These are phyloP conservation scores for Rhamnusium bicolor DNA, from an alignment of 2,888 invertebrate genomes.

Conservation along the genomic window DNA sequence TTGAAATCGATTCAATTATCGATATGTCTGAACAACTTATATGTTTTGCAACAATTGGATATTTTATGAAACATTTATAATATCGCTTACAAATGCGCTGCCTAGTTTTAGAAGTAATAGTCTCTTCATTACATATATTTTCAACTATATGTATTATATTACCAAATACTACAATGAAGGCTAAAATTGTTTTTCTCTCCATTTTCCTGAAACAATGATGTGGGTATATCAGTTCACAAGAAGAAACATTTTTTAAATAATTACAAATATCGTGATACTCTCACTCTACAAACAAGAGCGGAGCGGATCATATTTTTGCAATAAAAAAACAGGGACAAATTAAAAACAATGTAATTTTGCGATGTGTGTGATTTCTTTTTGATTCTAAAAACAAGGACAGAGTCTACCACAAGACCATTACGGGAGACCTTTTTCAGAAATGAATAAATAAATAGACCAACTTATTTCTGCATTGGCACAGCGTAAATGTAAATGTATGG, in stretches of 20 bases:
- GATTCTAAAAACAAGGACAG: too few species aligned
- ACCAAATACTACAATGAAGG: neutral
- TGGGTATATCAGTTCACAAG: neutral
- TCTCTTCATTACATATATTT: neutral
- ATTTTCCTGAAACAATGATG: neutral
- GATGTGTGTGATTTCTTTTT: too few species aligned
- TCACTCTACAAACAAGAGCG: too few species aligned
- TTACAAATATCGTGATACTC: too few species aligned
- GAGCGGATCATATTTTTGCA: too few species aligned
- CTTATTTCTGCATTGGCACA: too few species aligned
- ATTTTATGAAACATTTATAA: neutral
- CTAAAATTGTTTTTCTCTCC: neutral
- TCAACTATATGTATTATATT: neutral
- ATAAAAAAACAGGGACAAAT: too few species aligned
- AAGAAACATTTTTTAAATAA: neutral
- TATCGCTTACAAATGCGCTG: neutral
- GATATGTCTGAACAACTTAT: neutral
- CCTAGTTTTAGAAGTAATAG: neutral
- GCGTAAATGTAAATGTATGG: too few species aligned
- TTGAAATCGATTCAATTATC: neutral
- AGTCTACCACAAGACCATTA: too few species aligned
- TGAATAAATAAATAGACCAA: too few species aligned
- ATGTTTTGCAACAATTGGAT: neutral
- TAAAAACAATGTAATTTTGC: too few species aligned
- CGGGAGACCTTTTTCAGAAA: too few species aligned